These are phyloP conservation scores for Oncopeltus fasciatus DNA, from an alignment of 1,140 invertebrate species.

Conservation along the genomic window DNA sequence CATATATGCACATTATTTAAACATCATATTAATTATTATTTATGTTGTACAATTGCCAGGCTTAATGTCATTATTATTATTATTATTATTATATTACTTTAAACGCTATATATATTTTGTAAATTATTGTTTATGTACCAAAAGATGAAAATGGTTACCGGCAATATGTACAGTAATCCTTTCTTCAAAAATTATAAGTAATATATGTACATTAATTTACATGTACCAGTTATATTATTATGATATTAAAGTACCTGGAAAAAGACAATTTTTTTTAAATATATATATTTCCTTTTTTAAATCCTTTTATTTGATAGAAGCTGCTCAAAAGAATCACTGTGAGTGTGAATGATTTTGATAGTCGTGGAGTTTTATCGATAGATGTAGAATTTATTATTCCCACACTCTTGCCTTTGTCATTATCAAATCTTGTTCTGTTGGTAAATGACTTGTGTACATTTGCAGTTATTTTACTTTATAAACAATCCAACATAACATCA, in stretches of 20 bases:
- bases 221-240: slow-evolving; percentile 21
- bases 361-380: too few relatives aligned
- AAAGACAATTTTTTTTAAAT: slow-evolving; percentile 15
- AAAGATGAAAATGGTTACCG: slow-evolving; percentile 23
- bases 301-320: too few relatives aligned
- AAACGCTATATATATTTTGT: slow-evolving; percentile 9
- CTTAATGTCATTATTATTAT: slow-evolving; percentile 2
- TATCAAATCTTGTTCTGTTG: too few relatives aligned
- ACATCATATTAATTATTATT: slow-evolving; percentile 8
- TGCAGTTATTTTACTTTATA: too few relatives aligned
- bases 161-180: slow-evolving; percentile 22
- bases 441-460: too few relatives aligned
- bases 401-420: too few relatives aligned
- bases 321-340: too few relatives aligned
- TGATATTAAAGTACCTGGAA: slow-evolving; percentile 25
- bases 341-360: too few relatives aligned
- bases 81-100: not conserved
- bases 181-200: slow-evolving; percentile 21
- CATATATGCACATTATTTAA: slow-evolving; percentile 2
- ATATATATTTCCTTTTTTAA: too few relatives aligned
- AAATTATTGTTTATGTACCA: slow-evolving; percentile 21
- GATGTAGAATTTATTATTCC: too few relatives aligned
- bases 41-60: slow-evolving; percentile 13
- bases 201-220: slow-evolving; percentile 20
- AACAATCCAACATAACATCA: too few relatives aligned